Evolutionary conservation across 2,888 invertebrate genomes (phyloP).

Genomic region (Tortricodes alternella): DNA sequence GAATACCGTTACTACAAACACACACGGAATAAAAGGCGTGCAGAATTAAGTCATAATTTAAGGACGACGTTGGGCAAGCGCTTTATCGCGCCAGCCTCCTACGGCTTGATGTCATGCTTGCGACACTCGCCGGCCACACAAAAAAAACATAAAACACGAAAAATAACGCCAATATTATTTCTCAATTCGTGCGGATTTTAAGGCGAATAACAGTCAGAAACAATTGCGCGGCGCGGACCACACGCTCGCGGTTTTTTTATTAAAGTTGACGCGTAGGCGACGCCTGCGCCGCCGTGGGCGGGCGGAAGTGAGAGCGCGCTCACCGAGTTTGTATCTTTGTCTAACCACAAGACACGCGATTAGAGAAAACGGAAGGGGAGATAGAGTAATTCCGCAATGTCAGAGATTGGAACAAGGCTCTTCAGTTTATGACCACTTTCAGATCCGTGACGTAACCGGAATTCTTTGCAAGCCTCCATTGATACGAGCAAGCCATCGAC

Average conservation of each 20-base stretch:
- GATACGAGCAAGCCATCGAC: conserved; percentile 61
- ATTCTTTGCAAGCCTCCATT: conserved; percentile 49
- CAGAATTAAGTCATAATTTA: conserved; percentile 79
- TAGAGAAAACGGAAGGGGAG: conserved; percentile 54
- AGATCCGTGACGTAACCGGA: conserved; percentile 71
- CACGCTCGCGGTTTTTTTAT: conserved; percentile 70
- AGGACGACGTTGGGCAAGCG: conserved; percentile 62
- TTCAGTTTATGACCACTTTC: conserved; percentile 77
- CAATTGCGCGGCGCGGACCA: conserved; percentile 63
- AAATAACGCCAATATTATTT: conserved; percentile 30
- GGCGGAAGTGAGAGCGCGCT: conserved; percentile 80
- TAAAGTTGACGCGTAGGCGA: conserved; percentile 73
- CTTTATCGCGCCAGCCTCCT: conserved; percentile 69
- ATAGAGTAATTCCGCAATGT: conserved; percentile 66
- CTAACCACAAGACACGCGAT: conserved; percentile 55
- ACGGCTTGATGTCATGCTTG: conserved; percentile 69
- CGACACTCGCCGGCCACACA: conserved; percentile 41
- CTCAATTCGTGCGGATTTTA: conserved; percentile 30
- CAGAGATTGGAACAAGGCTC: conserved; percentile 75
- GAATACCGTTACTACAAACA: conserved; percentile 58
- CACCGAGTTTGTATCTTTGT: conserved; percentile 64
- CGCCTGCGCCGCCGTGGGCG: conserved; percentile 68
- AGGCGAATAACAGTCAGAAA: conserved; percentile 44
- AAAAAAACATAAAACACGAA: conserved; percentile 21
- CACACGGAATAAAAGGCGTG: conserved; percentile 60